A percentile compares a stretch with the other conserved stretches of the same genome.
Evolutionary conservation across 2,797 vertebrate species (phyloP).

Genomic region (Chelon labrosus): DNA sequence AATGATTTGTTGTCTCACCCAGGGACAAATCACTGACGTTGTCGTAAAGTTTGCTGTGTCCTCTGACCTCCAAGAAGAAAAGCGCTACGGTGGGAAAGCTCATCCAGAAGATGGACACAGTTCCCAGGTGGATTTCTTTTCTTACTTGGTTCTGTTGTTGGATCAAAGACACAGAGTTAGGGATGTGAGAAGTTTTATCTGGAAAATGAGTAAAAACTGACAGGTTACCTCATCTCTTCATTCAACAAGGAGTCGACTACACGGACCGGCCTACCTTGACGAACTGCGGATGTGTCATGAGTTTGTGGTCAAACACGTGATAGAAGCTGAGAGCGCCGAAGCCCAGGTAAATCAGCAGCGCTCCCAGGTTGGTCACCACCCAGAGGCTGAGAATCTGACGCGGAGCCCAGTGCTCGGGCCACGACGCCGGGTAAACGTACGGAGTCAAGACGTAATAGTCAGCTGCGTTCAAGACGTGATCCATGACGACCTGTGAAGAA

Average conservation of each 20-base stretch:
- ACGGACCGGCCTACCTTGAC: slow-evolving; percentile 83
- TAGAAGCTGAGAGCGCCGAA: slow-evolving; percentile 90
- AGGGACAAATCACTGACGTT: slow-evolving; percentile 81
- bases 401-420: slow-evolving; percentile 52
- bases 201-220: not conserved
- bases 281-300: slow-evolving; percentile 94
- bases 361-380: slow-evolving; percentile 90
- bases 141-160: slow-evolving; percentile 89
- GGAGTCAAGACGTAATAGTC: slow-evolving; percentile 89
- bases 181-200: not conserved
- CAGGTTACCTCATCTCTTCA: not conserved
- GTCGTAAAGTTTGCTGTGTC: slow-evolving; percentile 93
- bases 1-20: slow-evolving; percentile 84
- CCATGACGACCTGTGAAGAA: slow-evolving; percentile 85
- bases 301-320: slow-evolving; percentile 89
- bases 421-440: slow-evolving; percentile 85
- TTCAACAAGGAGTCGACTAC: not conserved
- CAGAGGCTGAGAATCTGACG: slow-evolving; percentile 92
- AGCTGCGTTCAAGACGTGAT: slow-evolving; percentile 86
- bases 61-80: slow-evolving; percentile 92
- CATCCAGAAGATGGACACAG: slow-evolving; percentile 90
- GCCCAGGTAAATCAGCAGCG: slow-evolving; percentile 87
- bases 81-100: slow-evolving; percentile 91
- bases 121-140: slow-evolving; percentile 87
- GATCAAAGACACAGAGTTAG: slow-evolving; percentile 12